phyloP scores from a whole-genome alignment of 2,797 vertebrate genomes.

The Brachyalestes nurse region DNA sequence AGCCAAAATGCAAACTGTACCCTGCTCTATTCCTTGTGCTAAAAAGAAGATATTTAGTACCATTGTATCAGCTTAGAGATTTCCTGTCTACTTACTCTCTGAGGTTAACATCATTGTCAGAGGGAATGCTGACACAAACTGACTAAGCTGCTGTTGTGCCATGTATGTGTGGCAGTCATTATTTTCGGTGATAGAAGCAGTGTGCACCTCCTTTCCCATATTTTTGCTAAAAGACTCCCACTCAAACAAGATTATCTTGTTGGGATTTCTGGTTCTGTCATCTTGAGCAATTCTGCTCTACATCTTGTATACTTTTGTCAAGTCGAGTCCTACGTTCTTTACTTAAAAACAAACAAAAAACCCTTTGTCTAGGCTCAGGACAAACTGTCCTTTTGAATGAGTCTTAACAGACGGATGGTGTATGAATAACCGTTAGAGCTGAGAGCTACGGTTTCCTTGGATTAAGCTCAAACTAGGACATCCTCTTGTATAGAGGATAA shows the following conservation, averaged over 20 bases:
- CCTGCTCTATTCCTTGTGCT: neutral
- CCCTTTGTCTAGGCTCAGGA: neutral
- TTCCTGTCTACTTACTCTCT: conserved; percentile 39
- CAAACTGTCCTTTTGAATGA: neutral
- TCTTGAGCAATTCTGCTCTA: conserved; percentile 14
- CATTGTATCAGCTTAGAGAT: conserved; percentile 46
- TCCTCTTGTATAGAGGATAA: conserved; percentile 48
- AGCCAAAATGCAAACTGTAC: neutral
- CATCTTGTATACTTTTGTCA: conserved; percentile 23
- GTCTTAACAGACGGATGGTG: conserved; percentile 3
- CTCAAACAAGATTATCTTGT: conserved; percentile 54
- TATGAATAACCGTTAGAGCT: conserved; percentile 25
- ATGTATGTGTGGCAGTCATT: conserved; percentile 9
- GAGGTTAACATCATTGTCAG: conserved; percentile 31
- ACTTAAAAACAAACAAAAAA: neutral
- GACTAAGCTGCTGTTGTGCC: conserved; percentile 26
- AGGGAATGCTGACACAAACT: conserved; percentile 19
- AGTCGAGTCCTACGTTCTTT: neutral
- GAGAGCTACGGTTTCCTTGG: conserved; percentile 23
- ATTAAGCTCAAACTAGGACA: conserved; percentile 52
- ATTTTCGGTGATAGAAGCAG: conserved; percentile 40
- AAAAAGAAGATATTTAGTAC: neutral
- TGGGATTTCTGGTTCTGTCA: conserved; percentile 29
- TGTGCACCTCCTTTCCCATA: conserved; percentile 52
- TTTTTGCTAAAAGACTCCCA: conserved; percentile 42